Evolutionary conservation across 2,888 invertebrate species (phyloP), one percentile per base, ranked within the genome.

Genomic region (Camptogramma bilineatum): DNA sequence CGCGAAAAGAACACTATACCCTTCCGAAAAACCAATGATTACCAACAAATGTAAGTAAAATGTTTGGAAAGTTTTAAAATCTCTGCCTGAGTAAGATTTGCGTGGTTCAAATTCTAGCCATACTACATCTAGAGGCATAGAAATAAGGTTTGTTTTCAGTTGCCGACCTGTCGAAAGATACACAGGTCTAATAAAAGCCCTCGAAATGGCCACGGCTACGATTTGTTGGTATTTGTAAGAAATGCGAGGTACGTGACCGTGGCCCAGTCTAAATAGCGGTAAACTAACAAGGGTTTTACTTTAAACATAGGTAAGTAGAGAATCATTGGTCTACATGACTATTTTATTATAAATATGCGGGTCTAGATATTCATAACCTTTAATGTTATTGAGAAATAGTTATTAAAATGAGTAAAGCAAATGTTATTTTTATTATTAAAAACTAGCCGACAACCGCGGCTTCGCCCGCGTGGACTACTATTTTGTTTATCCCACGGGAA

Each of bases 241-340:
- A 83, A 85, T 87, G 86, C 83, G 81, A 78, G 65, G 64, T 77
- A 83, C 84, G 84, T 81, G 80, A 72, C 77, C 78, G 78, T 81
- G 81, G 78, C 77, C 79, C 53, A 64, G 68, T 75, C 73, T 73
- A 57, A 65, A 68, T 64, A 58, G 58, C 74, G 78, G 80, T 77
- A 75, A 80, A 81, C 17, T 47, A 47, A n/a, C 59, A 7, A 13
- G 47, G 52, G 39, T 52, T 52, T 52, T 46, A 13, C 17, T 13
- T 8, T 17, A 28, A 46, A 44, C 31, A 9, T 21, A 9, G 24
- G 16, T 24, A 24, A n/a, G n/a, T n/a, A n/a, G n/a, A n/a, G 31
- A 18, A 17, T 51, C 0, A 31, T 51, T 19, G 18, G 13, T 4
- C 17, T 16, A 17, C 31, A 17, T n/a, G 8, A 17, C 7, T 31